Evolutionary conservation across 1,140 invertebrate genomes (phyloP).

Genomic region (Nylanderia fulva): DNA sequence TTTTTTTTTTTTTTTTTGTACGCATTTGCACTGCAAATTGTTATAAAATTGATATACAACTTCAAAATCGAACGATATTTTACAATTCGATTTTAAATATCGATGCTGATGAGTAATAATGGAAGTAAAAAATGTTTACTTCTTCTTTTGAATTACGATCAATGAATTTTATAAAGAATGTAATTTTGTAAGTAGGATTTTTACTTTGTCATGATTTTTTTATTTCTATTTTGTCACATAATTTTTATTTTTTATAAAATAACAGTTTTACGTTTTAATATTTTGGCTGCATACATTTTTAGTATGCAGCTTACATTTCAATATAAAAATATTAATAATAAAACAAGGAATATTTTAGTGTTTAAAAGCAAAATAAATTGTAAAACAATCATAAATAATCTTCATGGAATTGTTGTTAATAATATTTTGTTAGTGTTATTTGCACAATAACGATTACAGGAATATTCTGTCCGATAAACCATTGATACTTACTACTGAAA

Average conservation of each 20-base stretch:
- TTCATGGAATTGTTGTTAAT: neutral
- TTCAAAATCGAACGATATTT: conserved; percentile 11
- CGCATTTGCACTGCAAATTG: neutral
- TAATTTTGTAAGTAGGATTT: neutral
- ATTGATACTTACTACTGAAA: conserved; percentile 23
- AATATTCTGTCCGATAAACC: neutral
- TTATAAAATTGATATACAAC: neutral
- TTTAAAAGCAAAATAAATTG: neutral
- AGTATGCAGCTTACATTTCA: neutral
- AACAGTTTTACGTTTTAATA: no score
- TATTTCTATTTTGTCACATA: neutral
- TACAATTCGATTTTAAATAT: neutral
- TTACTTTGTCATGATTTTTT: neutral
- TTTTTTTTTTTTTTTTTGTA: neutral
- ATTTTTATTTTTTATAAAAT: neutral
- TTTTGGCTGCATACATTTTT: neutral
- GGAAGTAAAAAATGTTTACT: neutral
- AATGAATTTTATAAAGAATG: neutral
- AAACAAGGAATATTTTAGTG: neutral
- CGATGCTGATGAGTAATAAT: neutral
- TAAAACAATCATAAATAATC: neutral
- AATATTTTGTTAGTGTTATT: neutral
- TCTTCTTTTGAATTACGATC: neutral
- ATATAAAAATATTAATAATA: neutral
- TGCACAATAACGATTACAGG: neutral